These are phyloP conservation scores for Pagetopsis macropterus DNA, from an alignment of 2,797 vertebrate species.

Conservation along the genomic window DNA sequence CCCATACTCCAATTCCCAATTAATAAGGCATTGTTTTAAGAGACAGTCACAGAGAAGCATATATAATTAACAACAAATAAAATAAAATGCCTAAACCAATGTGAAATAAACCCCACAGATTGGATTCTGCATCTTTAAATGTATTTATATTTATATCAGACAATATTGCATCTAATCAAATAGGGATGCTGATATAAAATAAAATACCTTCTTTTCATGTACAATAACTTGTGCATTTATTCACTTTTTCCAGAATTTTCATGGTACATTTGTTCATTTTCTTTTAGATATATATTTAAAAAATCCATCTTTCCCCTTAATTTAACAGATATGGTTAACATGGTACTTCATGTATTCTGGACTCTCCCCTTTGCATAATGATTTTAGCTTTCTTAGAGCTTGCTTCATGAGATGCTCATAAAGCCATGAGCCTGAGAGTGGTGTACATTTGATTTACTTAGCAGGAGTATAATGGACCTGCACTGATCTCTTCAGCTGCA, in stretches of 20 bases:
- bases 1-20: background rate
- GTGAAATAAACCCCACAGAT: background rate
- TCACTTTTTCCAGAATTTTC: background rate
- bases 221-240: background rate
- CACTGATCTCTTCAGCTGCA: conserved; percentile 59
- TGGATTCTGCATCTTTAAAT: background rate
- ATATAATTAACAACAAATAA: background rate
- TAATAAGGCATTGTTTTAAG: background rate
- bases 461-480: conserved; percentile 66
- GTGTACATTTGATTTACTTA: conserved; percentile 73
- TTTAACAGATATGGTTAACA: conserved; percentile 19
- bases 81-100: background rate
- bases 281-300: no score
- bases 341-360: background rate
- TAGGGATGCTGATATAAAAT: conserved; percentile 8
- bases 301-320: background rate
- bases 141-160: background rate
- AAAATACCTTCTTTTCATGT: background rate
- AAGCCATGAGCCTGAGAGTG: conserved; percentile 45
- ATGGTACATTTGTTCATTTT: background rate
- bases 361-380: conserved; percentile 18
- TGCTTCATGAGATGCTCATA: conserved; percentile 44
- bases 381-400: conserved; percentile 42
- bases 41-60: background rate
- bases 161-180: background rate